Evolutionary conservation across 2,888 invertebrate genomes (phyloP), one percentile per base, ranked within the genome.

Genomic region (Troides aeacus): DNA sequence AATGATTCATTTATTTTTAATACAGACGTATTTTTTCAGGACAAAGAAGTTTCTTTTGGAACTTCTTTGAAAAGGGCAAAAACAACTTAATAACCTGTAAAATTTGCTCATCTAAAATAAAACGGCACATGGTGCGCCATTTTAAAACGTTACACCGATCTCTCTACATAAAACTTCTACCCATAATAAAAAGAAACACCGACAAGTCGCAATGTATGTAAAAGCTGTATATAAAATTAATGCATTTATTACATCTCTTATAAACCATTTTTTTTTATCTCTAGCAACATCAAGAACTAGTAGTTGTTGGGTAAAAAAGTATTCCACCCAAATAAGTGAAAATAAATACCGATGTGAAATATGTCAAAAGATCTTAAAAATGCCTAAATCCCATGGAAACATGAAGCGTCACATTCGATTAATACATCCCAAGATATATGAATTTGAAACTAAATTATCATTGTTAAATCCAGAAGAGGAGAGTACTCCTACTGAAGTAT

Each of bases 351-450:
- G 61, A n/a, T 71, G 71, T 46, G 46, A 50, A 23, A 62, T 71
- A 39, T 71, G 71, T 39, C 18, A 58, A 18, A 64, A 57, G 1
- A 15, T 71, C 17, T 12, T 71, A 7, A 67, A 68, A 50, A 68
- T 71, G 71, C 63, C 66, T 3, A 70, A 62, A 71, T 67, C 64
- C 17, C 57, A 58, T 18, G 71, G 67, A 12, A 71, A 71, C 15
- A 57, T 71, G 67, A 71, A 68, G 39, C 60, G 71, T 4, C 71
- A 71, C 30, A 61, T 71, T n/a, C 24, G 21, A 56, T 18, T n/a
- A 24, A 71, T 10, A 46, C 71, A 71, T 30, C 62, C 64, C 17
- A 30, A 68, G 18, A 39, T 68, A 68, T 71, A 58, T 57, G 61
- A 64, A 64, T 36, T 39, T 53, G 71, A 71, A 68, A 64, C 30